Conservation (phyloP, 2,888 invertebrate species). For the Colletes collaris region DNA sequence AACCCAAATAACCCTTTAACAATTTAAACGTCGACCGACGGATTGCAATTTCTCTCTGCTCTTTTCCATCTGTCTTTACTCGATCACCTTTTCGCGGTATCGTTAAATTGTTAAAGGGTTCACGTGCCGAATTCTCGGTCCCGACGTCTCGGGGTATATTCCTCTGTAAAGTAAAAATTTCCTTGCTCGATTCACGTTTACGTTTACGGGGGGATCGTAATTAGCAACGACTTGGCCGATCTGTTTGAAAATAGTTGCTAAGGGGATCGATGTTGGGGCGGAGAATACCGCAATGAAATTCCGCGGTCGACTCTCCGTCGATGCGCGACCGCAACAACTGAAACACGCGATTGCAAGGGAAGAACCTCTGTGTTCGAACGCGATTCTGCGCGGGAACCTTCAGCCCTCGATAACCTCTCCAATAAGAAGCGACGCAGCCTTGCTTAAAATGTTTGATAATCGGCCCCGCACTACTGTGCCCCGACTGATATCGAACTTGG, state of each 20-base stretch:
- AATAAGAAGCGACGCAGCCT: slow-evolving; percentile 45
- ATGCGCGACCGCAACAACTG: slow-evolving; percentile 7
- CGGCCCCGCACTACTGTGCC: neutral
- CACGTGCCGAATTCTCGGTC: slow-evolving; percentile 6
- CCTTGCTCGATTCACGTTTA: too few species aligned
- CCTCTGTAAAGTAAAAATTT: neutral
- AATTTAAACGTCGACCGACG: slow-evolving; percentile 2
- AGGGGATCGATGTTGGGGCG: slow-evolving; percentile 5
- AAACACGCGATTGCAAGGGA: neutral
- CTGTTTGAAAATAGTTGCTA: too few species aligned
- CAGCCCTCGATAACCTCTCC: slow-evolving; percentile 47
- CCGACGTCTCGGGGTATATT: too few species aligned
- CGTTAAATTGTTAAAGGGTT: slow-evolving; percentile 37
- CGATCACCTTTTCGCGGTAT: neutral
- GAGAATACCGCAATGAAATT: neutral
- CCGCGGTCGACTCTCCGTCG: neutral
- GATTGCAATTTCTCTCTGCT: neutral
- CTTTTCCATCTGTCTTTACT: neutral
- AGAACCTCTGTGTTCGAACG: slow-evolving; percentile 39
- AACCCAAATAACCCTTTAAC: slow-evolving; percentile 23
- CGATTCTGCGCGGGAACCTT: slow-evolving; percentile 47
- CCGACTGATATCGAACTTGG: too few species aligned
- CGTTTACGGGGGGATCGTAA: neutral
- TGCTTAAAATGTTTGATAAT: slow-evolving; percentile 49
- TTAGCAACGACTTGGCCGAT: neutral